A percentile compares a stretch with the other conserved stretches of the same genome.
Conservation (phyloP, 2,888 invertebrate species). For the Callimorpha dominula region DNA sequence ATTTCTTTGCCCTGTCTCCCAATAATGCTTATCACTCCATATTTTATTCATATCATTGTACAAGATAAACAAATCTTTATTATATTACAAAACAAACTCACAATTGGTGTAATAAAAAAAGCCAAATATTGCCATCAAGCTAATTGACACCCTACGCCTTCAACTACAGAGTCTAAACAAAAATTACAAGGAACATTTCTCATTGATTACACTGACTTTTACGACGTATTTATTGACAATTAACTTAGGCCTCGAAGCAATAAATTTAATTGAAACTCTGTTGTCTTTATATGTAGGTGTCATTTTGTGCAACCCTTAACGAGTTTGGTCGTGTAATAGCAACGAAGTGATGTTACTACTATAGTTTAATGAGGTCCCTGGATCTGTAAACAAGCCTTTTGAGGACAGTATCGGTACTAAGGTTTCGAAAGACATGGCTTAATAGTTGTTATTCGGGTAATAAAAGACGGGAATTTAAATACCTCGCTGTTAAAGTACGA, state of each 20-base stretch:
- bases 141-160: background rate
- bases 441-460: slow-evolving; percentile 3
- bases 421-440: background rate
- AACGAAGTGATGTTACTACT: slow-evolving; percentile 19
- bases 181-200: background rate
- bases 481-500: background rate
- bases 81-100: background rate
- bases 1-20: background rate
- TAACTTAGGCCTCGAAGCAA: slow-evolving; percentile 47
- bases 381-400: slow-evolving; percentile 4
- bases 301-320: slow-evolving; percentile 40
- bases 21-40: background rate
- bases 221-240: slow-evolving; percentile 58
- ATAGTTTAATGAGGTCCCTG: slow-evolving; percentile 10
- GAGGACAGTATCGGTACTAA: slow-evolving; percentile 2
- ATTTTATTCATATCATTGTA: background rate
- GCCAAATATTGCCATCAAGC: background rate
- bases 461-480: slow-evolving; percentile 1
- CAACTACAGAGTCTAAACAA: background rate
- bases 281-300: slow-evolving; percentile 38
- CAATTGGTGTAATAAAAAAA: background rate
- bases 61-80: background rate
- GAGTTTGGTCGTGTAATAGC: slow-evolving; percentile 20
- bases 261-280: slow-evolving; percentile 34
- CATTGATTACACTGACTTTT: slow-evolving; percentile 53